Evolutionary conservation across 2,888 invertebrate species (phyloP).

Genomic region (Coelinius sp.): DNA sequence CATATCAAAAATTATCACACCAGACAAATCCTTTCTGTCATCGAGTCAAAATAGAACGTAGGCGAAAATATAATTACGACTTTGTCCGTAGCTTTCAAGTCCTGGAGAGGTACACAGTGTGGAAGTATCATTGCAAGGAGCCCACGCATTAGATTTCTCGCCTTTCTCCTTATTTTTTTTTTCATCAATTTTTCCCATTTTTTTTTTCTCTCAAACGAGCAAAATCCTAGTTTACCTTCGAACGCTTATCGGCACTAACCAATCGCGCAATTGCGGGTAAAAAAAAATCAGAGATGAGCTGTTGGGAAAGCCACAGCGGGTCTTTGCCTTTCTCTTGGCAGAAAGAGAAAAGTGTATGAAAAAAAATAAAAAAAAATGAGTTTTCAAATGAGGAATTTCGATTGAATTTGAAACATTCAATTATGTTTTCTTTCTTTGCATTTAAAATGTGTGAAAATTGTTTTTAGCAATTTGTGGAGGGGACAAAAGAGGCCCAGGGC

Average conservation of each 20-base stretch:
- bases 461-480: slow-evolving; percentile 21
- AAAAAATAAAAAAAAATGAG: background rate
- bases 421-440: background rate
- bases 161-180: slow-evolving; percentile 51
- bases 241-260: background rate
- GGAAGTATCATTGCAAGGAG: slow-evolving; percentile 7
- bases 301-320: background rate
- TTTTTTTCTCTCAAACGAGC: background rate
- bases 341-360: slow-evolving; percentile 14
- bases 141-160: slow-evolving; percentile 52
- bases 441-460: slow-evolving; percentile 2
- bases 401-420: background rate
- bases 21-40: slow-evolving; percentile 8
- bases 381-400: background rate
- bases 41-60: slow-evolving; percentile 22
- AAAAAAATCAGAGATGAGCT: background rate
- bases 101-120: background rate
- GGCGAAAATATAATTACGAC: slow-evolving; percentile 18
- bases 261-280: background rate
- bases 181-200: background rate
- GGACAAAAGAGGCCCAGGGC: slow-evolving; percentile 35
- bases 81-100: slow-evolving; percentile 22
- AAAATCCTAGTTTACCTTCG: background rate
- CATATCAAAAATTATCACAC: background rate
- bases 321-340: slow-evolving; percentile 16